Evolutionary conservation across 2,113 vertebrate genomes (phyloP), one percentile per base, ranked within the genome.

Genomic region (Calonectris borealis): DNA sequence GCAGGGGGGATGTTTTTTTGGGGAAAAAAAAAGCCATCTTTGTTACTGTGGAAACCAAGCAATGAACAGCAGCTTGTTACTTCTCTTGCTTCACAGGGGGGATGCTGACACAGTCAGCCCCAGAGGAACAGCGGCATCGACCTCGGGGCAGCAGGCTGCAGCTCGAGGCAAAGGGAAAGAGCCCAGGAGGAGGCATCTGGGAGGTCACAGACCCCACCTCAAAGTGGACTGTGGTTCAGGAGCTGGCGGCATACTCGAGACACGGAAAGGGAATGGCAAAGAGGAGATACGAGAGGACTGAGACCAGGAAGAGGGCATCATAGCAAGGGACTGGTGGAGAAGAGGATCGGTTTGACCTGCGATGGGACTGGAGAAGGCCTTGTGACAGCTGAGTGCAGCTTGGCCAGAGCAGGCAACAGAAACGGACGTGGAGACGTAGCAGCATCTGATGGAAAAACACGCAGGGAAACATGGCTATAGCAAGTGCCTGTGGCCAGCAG

Each of bases 51-150:
- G 62, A 92, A 44, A 65, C n/a, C 9, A 24, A 72, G 32, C 22
- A 76, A 19, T 51, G 57, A 92, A 72, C 1, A 3, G 54, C 34
- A 62, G 84, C 36, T 64, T 60, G 44, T 58, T 60, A 29, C 38
- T 76, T 55, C 40, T 70, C 26, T 80, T 75, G 51, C 51, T 92
- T 85, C n/a, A 8, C 51, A 58, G 57, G n/a, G 20, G 46, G 9
- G 17, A 48, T 65, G 58, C 29, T 60, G 57, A 21, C 48, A 61
- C 42, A 52, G 46, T 55, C 58, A 78, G 48, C 34, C 69, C 36
- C 1, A 2, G 31, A 61, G 52, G 18, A 78, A 31, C n/a, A 68
- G 31, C 2, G 0, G 40, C 27, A 52, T 32, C 0, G 4, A 72
- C n/a, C 40, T 62, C 1, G 0, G 42, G 49, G 16, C 29, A 24